Conservation (phyloP, 2,888 invertebrate genomes). For the Monochamus alternatus region DNA sequence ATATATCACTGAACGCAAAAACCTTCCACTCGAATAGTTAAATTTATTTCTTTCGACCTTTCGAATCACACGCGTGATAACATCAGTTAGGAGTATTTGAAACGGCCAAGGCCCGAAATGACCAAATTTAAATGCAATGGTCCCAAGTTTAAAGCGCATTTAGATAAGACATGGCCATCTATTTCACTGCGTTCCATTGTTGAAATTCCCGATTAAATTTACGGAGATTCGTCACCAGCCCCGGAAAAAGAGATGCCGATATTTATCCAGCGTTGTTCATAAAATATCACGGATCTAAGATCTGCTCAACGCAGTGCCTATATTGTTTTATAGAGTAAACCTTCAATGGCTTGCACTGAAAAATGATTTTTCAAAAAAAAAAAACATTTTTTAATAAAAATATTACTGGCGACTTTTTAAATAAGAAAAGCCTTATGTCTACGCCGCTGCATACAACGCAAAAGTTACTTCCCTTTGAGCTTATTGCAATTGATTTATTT, state of each 20-base stretch:
- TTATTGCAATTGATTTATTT: no score
- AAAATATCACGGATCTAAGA: no score
- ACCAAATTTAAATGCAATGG: conserved; percentile 71
- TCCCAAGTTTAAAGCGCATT: conserved; percentile 69
- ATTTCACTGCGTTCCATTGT: conserved; percentile 65
- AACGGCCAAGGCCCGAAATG: conserved; percentile 56
- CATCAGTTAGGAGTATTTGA: conserved; percentile 46
- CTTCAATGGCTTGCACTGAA: no score
- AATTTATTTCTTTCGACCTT: conserved; percentile 32
- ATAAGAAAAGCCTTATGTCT: no score
- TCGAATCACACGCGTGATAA: conserved; percentile 44
- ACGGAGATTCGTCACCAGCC: conserved; percentile 52
- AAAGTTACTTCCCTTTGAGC: no score
- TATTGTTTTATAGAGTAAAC: no score
- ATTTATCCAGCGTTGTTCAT: not conserved
- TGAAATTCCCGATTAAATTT: conserved; percentile 52
- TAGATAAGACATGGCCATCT: conserved; percentile 71
- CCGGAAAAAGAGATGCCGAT: conserved; percentile 19
- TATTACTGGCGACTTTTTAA: no score
- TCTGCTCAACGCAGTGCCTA: no score
- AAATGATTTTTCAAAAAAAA: no score
- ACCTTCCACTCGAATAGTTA: conserved; percentile 20
- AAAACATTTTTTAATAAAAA: no score
- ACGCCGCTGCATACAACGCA: no score
- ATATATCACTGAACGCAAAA: conserved; percentile 22